Evolutionary conservation across 2,797 vertebrate genomes (phyloP), one percentile per base, ranked within the genome.

Genomic region (Pipistrellus pygmaeus): DNA sequence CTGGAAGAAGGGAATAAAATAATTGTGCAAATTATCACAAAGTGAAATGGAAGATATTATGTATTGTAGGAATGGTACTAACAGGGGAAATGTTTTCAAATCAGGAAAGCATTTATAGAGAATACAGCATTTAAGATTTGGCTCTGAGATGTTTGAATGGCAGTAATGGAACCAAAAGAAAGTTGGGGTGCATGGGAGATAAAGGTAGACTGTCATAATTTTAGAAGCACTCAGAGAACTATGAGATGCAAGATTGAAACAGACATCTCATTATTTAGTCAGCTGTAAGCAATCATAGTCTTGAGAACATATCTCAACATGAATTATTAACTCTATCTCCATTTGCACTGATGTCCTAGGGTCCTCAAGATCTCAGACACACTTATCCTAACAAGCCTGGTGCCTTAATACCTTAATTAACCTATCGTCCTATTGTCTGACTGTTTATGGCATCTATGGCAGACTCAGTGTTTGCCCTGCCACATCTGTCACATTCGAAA

Each of bases 1-100:
- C 23, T 2, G 8, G 15, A 85, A 72, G 38, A 90, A 25, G 4
- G 23, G 25, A 82, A n/a, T 55, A 73, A 78, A 92, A 88, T 90
- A 64, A 32, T 62, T 85, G 12, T 72, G n/a, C 44, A 82, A 92
- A 69, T 88, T 81, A 76, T 62, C 48, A 27, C 60, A 73, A 68
- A 77, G n/a, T 20, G 44, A 84, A 66, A 48, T 72, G 53, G 38
- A 83, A 78, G 57, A 86, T 66, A 14, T 55, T 78, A 72, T 92
- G 71, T 88, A 80, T 83, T 73, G 91, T 93, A 60, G 80, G 44
- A 88, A 46, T 75, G 48, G 57, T 77, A 94, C 72, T 38, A 51
- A 73, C 57, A 86, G 38, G 75, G 60, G 38, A 73, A 38, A 75
- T 78, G 66, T 93, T 89, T 93, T 83, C 60, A 95, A 91, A 44